Percentiles rank a stretch among this genome's conserved stretches.
These are phyloP conservation scores for Coleophora flavipennella DNA, from an alignment of 2,888 invertebrate genomes.

Conservation along the genomic window DNA sequence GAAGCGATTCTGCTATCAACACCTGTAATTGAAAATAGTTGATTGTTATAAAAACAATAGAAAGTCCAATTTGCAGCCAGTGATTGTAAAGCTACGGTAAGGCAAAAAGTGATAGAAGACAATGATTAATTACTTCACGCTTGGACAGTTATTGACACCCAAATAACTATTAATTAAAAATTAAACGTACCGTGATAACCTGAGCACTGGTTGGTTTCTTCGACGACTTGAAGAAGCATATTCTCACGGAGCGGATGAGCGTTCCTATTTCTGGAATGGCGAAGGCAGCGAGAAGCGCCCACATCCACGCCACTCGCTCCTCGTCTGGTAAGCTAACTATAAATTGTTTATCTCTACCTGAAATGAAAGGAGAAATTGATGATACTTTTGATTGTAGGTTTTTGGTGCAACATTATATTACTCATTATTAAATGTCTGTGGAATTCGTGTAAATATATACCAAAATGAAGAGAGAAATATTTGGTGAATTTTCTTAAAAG, in stretches of 20 bases:
- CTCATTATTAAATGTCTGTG: no score
- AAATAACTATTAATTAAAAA: background rate
- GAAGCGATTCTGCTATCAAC: conserved; percentile 88
- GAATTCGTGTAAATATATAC: no score
- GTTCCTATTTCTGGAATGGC: conserved; percentile 91
- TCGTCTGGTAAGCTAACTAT: conserved; percentile 85
- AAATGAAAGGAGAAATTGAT: conserved; percentile 28
- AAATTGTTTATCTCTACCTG: conserved; percentile 90
- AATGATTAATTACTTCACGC: conserved; percentile 7
- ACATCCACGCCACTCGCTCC: conserved; percentile 93
- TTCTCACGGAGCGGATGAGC: conserved; percentile 86
- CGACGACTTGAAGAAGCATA: conserved; percentile 92
- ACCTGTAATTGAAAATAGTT: conserved; percentile 59
- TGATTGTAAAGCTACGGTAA: conserved; percentile 1
- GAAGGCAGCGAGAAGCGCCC: conserved; percentile 91
- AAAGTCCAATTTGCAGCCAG: background rate
- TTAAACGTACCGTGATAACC: conserved; percentile 59
- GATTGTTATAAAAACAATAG: background rate
- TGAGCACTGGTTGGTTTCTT: conserved; percentile 77
- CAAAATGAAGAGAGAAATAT: no score
- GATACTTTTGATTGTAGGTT: no score
- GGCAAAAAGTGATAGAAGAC: conserved; percentile 3
- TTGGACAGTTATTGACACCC: background rate
- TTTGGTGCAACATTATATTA: no score
- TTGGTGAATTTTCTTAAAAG: no score